These are phyloP conservation scores for Trogon surrucura DNA, from an alignment of 2,113 vertebrate genomes.

Conservation along the genomic window DNA sequence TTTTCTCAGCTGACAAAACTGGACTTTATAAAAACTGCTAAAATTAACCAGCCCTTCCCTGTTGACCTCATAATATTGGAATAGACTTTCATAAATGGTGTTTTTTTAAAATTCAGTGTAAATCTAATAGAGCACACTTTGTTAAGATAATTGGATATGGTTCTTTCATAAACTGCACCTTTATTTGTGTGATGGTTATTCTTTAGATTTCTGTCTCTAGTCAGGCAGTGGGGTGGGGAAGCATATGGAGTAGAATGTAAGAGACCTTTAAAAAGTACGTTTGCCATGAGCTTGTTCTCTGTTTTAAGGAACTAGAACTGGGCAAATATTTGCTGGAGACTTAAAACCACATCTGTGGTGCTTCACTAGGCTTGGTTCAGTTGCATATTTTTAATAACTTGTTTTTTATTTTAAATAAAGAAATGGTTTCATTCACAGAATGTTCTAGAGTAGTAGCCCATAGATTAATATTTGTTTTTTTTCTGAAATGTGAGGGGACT, in stretches of 20 bases:
- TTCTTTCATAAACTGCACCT: slow-evolving; percentile 49
- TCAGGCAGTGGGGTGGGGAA: neutral
- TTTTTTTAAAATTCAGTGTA: slow-evolving; percentile 9
- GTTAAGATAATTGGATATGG: slow-evolving; percentile 22
- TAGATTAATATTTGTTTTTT: neutral
- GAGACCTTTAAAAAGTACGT: neutral
- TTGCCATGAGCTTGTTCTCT: neutral
- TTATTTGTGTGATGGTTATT: slow-evolving; percentile 59
- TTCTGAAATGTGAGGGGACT: neutral
- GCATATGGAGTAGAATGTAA: neutral
- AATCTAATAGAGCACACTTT: slow-evolving; percentile 60
- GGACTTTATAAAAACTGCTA: slow-evolving; percentile 70
- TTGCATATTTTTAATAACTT: neutral
- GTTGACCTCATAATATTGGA: slow-evolving; percentile 67
- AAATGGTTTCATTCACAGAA: neutral
- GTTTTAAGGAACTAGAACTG: neutral
- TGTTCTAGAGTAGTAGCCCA: neutral
- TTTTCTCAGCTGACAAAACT: slow-evolving; percentile 68
- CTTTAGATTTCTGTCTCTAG: slow-evolving; percentile 30
- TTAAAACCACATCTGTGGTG: neutral
- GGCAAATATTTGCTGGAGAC: neutral
- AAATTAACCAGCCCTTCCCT: slow-evolving; percentile 67
- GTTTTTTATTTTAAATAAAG: neutral
- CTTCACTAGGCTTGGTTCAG: neutral
- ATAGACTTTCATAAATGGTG: slow-evolving; percentile 62